phyloP scores from a whole-genome alignment of 92 coral and sea anemone species.

The Siderastrea radians region DNA sequence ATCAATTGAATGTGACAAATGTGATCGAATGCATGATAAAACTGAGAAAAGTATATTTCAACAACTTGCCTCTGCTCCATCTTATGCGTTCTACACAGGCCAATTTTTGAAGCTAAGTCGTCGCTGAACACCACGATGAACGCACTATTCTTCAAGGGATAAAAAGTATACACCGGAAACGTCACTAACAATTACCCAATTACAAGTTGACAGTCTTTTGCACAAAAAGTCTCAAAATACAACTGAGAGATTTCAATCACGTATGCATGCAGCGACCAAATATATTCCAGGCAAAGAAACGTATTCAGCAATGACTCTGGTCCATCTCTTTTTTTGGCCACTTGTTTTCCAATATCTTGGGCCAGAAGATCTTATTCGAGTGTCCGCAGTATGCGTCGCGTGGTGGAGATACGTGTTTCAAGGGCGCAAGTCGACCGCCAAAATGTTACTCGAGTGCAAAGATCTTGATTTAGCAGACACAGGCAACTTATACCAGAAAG shows the following conservation, averaged over 20 bases:
- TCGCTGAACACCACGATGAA: neutral
- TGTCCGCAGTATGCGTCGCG: slow-evolving; percentile 1
- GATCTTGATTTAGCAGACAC: neutral
- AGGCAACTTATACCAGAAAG: slow-evolving; percentile 7
- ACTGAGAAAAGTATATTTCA: neutral
- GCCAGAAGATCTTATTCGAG: slow-evolving; percentile 7
- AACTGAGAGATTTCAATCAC: neutral
- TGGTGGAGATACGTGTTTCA: neutral
- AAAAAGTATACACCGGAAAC: neutral
- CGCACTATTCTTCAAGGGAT: neutral
- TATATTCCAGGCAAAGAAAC: neutral
- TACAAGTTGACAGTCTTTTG: neutral
- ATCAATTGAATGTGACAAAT: neutral
- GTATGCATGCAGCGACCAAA: neutral
- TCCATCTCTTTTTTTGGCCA: slow-evolving; percentile 4
- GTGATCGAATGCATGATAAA: neutral
- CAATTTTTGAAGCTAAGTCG: neutral
- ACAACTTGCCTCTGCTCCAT: neutral
- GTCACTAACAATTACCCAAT: neutral
- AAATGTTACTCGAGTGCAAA: neutral
- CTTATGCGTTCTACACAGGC: neutral
- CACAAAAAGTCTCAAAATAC: neutral
- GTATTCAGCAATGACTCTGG: slow-evolving; percentile 8
- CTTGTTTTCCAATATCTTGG: slow-evolving; percentile 2
- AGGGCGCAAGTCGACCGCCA: neutral